phyloP scores from a whole-genome alignment of 2,888 invertebrate species.

The Eudemis profundana region DNA sequence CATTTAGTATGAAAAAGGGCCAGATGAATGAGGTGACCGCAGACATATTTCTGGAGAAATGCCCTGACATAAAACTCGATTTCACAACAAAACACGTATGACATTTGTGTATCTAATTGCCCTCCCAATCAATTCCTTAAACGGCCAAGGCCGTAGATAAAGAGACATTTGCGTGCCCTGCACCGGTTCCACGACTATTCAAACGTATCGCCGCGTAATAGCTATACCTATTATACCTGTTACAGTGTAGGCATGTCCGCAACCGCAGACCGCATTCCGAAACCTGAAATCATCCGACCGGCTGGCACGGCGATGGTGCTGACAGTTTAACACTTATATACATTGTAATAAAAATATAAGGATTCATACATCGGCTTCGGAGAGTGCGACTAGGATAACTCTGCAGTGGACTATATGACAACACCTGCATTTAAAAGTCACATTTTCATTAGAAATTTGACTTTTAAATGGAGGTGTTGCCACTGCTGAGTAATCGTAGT shows the following conservation, averaged over 20 bases:
- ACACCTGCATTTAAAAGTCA: no score
- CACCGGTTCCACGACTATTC: slow-evolving; percentile 18
- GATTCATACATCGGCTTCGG: no score
- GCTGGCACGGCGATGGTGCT: slow-evolving; percentile 10
- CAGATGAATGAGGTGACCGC: no score
- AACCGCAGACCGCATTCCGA: slow-evolving; percentile 32
- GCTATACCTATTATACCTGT: slow-evolving; percentile 44
- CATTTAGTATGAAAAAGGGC: no score
- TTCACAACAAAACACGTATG: slow-evolving; percentile 2
- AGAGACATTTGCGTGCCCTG: slow-evolving; percentile 17
- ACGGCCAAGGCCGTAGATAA: slow-evolving; percentile 24
- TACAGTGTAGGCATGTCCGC: slow-evolving; percentile 44
- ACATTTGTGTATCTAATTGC: slow-evolving; percentile 13
- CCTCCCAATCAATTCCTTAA: slow-evolving; percentile 25
- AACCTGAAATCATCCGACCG: slow-evolving; percentile 27
- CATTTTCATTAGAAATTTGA: no score
- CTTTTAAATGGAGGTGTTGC: no score
- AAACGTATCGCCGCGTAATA: slow-evolving; percentile 6
- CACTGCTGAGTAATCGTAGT: no score
- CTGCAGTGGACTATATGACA: no score
- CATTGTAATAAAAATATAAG: neutral
- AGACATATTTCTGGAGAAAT: no score
- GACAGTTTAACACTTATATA: slow-evolving; percentile 10
- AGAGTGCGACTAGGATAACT: no score
- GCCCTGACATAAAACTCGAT: neutral